Evolutionary conservation across 2,113 vertebrate species (phyloP).

Genomic region (Oncorhynchus clarkii): DNA sequence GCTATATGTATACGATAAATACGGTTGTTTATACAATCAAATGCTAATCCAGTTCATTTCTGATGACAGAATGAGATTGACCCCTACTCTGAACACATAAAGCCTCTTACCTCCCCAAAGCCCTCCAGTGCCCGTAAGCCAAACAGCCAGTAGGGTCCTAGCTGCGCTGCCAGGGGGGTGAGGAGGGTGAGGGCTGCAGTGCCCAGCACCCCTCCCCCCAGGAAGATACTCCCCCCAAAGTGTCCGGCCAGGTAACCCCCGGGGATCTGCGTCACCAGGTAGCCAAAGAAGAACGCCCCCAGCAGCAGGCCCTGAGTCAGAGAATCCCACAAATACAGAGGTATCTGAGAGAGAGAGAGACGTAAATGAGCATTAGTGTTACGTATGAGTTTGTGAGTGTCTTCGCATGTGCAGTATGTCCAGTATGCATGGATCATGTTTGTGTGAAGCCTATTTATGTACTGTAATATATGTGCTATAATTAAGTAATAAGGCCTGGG

Average conservation of each 20-base stretch:
- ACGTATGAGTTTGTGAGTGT: too few species aligned
- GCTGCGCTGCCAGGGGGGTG: constrained; percentile 73
- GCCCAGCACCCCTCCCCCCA: constrained; percentile 76
- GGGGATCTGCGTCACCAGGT: constrained; percentile 79
- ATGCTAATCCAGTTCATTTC: too few species aligned
- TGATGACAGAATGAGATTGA: too few species aligned
- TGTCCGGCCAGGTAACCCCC: constrained; percentile 82
- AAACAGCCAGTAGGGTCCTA: constrained; percentile 70
- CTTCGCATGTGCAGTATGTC: too few species aligned
- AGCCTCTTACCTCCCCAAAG: constrained; percentile 68
- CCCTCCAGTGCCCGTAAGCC: constrained; percentile 70
- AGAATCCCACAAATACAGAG: constrained; percentile 64
- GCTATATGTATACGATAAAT: too few species aligned
- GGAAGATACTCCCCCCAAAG: constrained; percentile 74
- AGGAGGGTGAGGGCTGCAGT: constrained; percentile 79
- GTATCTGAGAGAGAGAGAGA: constrained; percentile 50
- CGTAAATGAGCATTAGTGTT: too few species aligned
- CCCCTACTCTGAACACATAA: not conserved
- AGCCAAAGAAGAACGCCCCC: constrained; percentile 84
- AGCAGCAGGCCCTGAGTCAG: constrained; percentile 78
- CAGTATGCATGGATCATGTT: too few species aligned
- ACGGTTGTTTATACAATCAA: too few species aligned
- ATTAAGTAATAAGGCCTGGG: too few species aligned
- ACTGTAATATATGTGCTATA: too few species aligned
- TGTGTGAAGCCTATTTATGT: too few species aligned